Evolutionary conservation across 2,888 invertebrate species (phyloP).

Genomic region (Coecobrya sp.): DNA sequence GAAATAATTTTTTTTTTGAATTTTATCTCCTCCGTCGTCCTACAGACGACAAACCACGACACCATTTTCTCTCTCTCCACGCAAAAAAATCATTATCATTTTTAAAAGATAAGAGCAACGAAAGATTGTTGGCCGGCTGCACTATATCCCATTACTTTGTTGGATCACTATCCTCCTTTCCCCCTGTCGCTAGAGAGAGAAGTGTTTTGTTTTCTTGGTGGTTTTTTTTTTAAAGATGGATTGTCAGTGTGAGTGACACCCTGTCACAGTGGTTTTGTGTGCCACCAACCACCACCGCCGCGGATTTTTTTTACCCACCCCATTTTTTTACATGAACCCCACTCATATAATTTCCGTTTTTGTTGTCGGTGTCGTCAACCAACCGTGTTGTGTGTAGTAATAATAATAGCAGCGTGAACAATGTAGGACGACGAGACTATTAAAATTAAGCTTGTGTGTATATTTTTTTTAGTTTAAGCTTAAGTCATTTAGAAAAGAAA

Average conservation of each 20-base stretch:
- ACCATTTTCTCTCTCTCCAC: not conserved
- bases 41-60: not conserved
- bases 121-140: too few relatives aligned
- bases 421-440: constrained; percentile 25
- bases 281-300: constrained; percentile 36
- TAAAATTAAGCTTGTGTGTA: constrained; percentile 7
- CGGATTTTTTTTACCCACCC: too few relatives aligned
- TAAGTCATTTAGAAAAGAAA: too few relatives aligned
- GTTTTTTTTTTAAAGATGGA: constrained; percentile 21
- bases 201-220: constrained; percentile 12
- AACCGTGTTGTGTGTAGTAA: not conserved
- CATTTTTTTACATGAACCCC: not conserved
- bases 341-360: not conserved
- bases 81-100: constrained; percentile 25
- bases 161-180: not conserved
- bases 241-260: constrained; percentile 60
- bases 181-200: not conserved
- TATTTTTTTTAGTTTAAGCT: not conserved
- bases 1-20: too few relatives aligned
- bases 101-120: too few relatives aligned
- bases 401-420: constrained; percentile 28
- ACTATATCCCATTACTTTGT: not conserved
- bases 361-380: not conserved
- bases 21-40: too few relatives aligned
- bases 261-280: constrained; percentile 40